Evolutionary conservation across 2,888 invertebrate genomes (phyloP).

Genomic region (Ethmia dodecea): DNA sequence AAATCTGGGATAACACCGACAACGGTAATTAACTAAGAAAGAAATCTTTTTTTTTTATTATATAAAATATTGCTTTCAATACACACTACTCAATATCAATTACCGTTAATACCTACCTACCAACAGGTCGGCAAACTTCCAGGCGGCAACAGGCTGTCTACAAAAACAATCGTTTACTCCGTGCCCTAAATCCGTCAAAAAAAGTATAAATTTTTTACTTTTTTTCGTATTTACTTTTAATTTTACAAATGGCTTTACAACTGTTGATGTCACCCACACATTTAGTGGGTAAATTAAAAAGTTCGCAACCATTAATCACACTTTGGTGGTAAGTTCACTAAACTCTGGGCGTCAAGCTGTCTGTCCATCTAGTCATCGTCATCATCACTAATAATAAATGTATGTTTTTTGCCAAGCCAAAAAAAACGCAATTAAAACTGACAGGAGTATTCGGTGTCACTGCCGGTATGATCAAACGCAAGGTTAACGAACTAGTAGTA

Average conservation of each 20-base stretch:
- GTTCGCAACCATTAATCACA: slow-evolving; percentile 26
- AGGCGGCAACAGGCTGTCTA: slow-evolving; percentile 23
- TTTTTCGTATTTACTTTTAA: background rate
- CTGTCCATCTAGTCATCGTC: slow-evolving; percentile 24
- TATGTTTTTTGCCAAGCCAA: slow-evolving; percentile 31
- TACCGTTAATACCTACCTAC: background rate
- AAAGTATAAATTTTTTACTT: background rate
- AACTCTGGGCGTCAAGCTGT: slow-evolving; percentile 37
- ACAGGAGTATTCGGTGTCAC: slow-evolving; percentile 28
- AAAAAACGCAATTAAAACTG: slow-evolving; percentile 36
- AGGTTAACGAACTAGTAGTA: slow-evolving; percentile 29
- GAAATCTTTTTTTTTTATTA: too few species aligned
- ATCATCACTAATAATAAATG: slow-evolving; percentile 23
- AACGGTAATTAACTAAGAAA: too few species aligned
- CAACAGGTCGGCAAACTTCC: slow-evolving; percentile 13
- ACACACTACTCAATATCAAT: too few species aligned
- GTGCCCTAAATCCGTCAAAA: background rate
- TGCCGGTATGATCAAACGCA: slow-evolving; percentile 24
- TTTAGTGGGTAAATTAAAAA: slow-evolving; percentile 18
- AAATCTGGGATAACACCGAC: too few species aligned
- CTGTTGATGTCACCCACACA: slow-evolving; percentile 19
- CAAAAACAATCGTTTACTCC: slow-evolving; percentile 5
- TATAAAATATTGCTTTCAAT: too few species aligned
- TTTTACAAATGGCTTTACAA: background rate
- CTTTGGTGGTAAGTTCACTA: slow-evolving; percentile 24